Base-by-base conservation (phyloP, 2,113 vertebrate species). In the Boleophthalmus pectinirostris region DNA sequence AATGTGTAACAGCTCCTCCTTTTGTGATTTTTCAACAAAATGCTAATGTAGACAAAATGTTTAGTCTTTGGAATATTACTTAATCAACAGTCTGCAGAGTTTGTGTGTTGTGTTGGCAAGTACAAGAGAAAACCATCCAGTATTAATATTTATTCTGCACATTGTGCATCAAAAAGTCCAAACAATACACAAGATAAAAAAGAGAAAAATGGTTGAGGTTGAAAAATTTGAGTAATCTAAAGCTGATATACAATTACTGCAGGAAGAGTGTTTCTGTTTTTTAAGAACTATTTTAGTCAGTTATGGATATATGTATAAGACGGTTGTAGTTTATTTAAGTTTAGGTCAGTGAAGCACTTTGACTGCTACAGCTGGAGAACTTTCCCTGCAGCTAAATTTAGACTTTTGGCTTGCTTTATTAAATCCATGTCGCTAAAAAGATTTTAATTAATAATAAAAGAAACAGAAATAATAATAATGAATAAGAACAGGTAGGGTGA, bases 391-490 rank as follows among this genome's bases (percentile, higher is more conserved):
- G 93, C 92, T 3, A 93, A 95, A 87, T 95, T 99, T 93, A 99
- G 93, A 92, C 91, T 96, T 89, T 95, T 95, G 94, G 98, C 98
- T 95, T 99, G 98, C 93, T 98, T 98, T 94, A 96, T 95, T 95
- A 96, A 93, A 93, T 98, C 95, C 92, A 97, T 97, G 93, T 98
- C 98, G 88, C 98, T 99, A 83, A 81, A 25, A 88, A 18, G 66
- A 71, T 67, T 21, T 0, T 21, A 80, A 80, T 69, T 68, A 80
- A 16, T 0, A 9, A 43, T 1, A 43, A 43, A 43, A 1, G 10
- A 43, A 43, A 63, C 47, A 45, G 25, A 57, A 75, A 72, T n/a
- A 63, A 82, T 70, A 61, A 78, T 3, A 69, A 87, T 79, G 81
- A 75, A 63, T 66, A 78, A 71, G 82, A 79, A 82, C 74, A 75